Evolutionary conservation across 2,888 invertebrate species (phyloP), one percentile per base, ranked within the genome.

Genomic region (Ennomos quercinarius): DNA sequence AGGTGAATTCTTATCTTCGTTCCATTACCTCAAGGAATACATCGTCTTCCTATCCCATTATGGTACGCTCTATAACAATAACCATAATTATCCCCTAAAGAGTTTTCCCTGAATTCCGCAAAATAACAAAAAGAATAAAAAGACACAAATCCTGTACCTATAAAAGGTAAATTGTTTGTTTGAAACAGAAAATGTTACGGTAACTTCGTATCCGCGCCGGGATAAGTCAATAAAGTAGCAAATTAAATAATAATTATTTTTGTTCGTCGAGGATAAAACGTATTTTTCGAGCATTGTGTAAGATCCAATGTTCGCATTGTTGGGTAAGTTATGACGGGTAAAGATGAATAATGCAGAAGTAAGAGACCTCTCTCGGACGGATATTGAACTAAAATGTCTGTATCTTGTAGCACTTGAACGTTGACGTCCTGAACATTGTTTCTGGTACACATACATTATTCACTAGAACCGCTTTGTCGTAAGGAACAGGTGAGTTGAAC

Each of bases 201-300:
- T 64, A 68, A 72, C 61, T 67, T 72, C 52, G 56, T 62, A 65
- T 66, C 57, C 67, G 47, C 55, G 51, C 45, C 52, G 45, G 50
- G 61, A 55, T 68, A 72, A 74, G 62, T 65, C 67, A 71, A 72
- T 73, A 69, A 71, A 66, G 61, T 58, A 71, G 47, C 66, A 68
- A 71, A 76, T 76, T 49, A 72, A 71, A 68, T 64, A 75, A 74
- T 73, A 72, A 73, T 72, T 44, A 72, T 71, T 66, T 27, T 70
- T 64, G 12, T 41, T 44, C 54, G 63, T 51, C 54, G 50, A 44
- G 39, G 53, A 65, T 58, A 54, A 68, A 67, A 60, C 50, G 59
- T 68, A 61, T 68, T 71, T 66, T 71, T 46, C 62, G n/a, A 68
- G 61, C 56, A 58, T 66, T 66, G 57, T 64, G 64, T 57, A 57